These are phyloP conservation scores for Oreochromis niloticus DNA, from an alignment of 2,113 vertebrate genomes.

Conservation along the genomic window DNA sequence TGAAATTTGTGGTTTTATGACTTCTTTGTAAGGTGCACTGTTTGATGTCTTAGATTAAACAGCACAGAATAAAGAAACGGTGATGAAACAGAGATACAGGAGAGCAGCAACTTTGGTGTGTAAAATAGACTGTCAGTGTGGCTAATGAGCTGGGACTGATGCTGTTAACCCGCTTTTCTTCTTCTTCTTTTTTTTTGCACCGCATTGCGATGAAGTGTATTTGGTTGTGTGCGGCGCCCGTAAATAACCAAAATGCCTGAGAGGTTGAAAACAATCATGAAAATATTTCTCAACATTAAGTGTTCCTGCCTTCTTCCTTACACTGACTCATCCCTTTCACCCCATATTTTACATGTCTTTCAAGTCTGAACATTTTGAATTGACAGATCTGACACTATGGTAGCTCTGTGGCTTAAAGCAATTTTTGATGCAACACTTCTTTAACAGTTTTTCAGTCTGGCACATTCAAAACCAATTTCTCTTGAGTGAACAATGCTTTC, in stretches of 20 bases:
- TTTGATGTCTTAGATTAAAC: slow-evolving; percentile 56
- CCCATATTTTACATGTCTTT: not conserved
- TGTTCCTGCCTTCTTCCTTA: not conserved
- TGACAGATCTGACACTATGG: not conserved
- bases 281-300: not conserved
- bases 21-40: slow-evolving; percentile 17
- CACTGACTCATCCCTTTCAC: not conserved
- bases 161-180: slow-evolving; percentile 27
- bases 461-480: not conserved
- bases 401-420: not conserved
- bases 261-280: not conserved
- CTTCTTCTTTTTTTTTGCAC: not conserved
- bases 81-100: slow-evolving; percentile 11
- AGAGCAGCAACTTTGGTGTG: not conserved
- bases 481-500: not conserved
- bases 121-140: not conserved
- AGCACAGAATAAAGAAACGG: not conserved
- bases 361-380: not conserved
- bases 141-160: slow-evolving; percentile 39
- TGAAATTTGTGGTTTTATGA: slow-evolving; percentile 28
- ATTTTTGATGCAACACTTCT: not conserved
- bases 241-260: not conserved
- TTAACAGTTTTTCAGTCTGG: not conserved
- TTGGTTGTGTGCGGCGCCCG: not conserved
- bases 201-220: not conserved